phyloP scores from a whole-genome alignment of 2,113 vertebrate species.

The Prietella phreatophila region DNA sequence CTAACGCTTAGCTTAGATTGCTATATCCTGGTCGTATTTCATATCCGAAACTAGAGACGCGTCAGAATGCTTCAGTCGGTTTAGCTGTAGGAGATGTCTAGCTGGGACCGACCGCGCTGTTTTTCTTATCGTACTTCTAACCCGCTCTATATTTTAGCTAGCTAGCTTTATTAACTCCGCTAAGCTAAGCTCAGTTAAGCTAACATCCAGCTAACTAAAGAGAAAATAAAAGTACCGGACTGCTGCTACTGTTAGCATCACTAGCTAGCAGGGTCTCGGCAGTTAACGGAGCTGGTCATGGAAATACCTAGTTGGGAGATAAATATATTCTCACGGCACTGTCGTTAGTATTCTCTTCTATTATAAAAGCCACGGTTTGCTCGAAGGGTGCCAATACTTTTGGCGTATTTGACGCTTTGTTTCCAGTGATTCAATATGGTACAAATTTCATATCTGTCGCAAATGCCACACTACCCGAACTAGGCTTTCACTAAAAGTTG shows the following conservation, averaged over 20 bases:
- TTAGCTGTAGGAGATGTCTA: neutral
- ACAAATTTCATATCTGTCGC: neutral
- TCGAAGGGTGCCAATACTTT: neutral
- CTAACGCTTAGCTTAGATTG: neutral
- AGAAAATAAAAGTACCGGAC: neutral
- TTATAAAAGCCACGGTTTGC: neutral
- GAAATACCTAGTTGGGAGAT: neutral
- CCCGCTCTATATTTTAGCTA: neutral
- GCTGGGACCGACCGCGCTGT: neutral
- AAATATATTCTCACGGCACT: neutral
- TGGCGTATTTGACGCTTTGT: neutral
- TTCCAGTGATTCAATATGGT: neutral
- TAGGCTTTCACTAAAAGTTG: neutral
- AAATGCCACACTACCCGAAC: neutral
- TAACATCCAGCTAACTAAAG: neutral
- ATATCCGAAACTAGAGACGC: neutral
- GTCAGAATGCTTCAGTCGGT: neutral
- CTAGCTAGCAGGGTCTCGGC: neutral
- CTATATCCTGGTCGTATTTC: neutral
- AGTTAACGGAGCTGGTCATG: neutral
- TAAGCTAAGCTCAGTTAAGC: neutral
- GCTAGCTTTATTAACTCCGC: neutral
- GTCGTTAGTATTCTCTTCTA: neutral
- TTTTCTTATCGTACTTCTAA: neutral
- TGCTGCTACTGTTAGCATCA: neutral